These are phyloP conservation scores for Smittia aterrima DNA, from an alignment of 2,888 invertebrate genomes.

Conservation along the genomic window DNA sequence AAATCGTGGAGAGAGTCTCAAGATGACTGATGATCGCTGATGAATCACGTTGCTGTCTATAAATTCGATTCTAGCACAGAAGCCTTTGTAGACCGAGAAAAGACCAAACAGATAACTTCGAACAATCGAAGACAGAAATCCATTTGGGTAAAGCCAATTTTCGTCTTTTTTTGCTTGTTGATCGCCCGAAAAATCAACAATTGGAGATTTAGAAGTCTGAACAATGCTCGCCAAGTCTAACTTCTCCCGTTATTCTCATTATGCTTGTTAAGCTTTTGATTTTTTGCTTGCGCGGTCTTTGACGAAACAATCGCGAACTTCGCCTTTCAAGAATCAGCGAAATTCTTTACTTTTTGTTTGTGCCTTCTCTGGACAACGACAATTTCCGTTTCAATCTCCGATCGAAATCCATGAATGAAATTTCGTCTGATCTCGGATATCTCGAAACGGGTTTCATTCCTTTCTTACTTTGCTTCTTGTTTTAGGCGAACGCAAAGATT, in stretches of 20 bases:
- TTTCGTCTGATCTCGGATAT: neutral
- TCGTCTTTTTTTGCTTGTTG: neutral
- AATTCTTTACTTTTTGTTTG: constrained; percentile 7
- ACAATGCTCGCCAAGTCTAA: constrained; percentile 17
- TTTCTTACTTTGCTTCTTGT: neutral
- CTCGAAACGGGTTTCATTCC: neutral
- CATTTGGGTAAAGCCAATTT: neutral
- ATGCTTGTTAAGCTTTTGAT: constrained; percentile 15
- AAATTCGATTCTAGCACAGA: constrained; percentile 20
- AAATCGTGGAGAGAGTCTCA: neutral
- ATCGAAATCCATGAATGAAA: constrained; percentile 35
- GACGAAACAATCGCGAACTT: constrained; percentile 32
- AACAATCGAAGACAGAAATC: neutral
- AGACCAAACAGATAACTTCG: neutral
- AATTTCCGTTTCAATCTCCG: constrained; percentile 34
- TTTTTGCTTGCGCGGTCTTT: neutral
- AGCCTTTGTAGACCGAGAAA: neutral
- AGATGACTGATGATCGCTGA: constrained; percentile 40
- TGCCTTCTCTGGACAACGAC: constrained; percentile 23
- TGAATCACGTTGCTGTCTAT: constrained; percentile 7
- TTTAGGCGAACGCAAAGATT: neutral
- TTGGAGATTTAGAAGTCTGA: constrained; percentile 9
- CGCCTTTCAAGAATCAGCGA: constrained; percentile 15
- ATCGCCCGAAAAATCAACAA: constrained; percentile 13
- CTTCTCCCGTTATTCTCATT: constrained; percentile 30